Evolutionary conservation across 64 coral and sea anemone species (phyloP).

Genomic region (Stichodactyla helianthus): DNA sequence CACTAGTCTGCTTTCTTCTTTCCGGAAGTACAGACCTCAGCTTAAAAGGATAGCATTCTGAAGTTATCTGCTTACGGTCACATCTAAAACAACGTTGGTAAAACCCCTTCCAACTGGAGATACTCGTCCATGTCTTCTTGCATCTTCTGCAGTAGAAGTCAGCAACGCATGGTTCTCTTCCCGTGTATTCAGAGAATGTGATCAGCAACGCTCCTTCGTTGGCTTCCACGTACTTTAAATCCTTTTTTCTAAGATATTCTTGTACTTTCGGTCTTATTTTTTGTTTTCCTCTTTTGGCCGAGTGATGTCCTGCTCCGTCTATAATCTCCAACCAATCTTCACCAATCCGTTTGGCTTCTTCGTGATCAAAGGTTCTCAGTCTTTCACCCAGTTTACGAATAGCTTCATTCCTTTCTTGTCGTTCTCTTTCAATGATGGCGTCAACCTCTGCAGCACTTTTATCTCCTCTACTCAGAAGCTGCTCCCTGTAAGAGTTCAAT

Average conservation of each 20-base stretch:
- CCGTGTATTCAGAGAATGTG: constrained; percentile 34
- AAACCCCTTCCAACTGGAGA: constrained; percentile 7
- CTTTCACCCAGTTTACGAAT: constrained; percentile 29
- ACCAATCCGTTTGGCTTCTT: neutral
- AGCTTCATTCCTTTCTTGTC: constrained; percentile 45
- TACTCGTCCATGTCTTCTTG: constrained; percentile 29
- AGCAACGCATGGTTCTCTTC: constrained; percentile 44
- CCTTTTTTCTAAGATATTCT: neutral
- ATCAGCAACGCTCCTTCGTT: constrained; percentile 52
- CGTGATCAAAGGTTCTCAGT: constrained; percentile 23
- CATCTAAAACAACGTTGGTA: constrained; percentile 25
- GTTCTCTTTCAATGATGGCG: neutral
- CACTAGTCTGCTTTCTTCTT: neutral
- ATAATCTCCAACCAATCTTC: constrained; percentile 65
- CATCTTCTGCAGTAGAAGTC: constrained; percentile 46
- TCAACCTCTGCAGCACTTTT: neutral
- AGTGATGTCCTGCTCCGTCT: constrained; percentile 62
- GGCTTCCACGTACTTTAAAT: neutral
- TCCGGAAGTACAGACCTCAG: constrained; percentile 15
- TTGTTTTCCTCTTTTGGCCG: constrained; percentile 28
- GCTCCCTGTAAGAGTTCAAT: neutral
- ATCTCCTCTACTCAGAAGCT: constrained; percentile 7
- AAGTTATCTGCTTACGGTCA: neutral
- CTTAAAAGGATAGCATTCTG: constrained; percentile 46
- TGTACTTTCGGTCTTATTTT: constrained; percentile 63